Percentiles rank a stretch among this genome's conserved stretches.
Evolutionary conservation across 2,797 vertebrate genomes (phyloP).

Genomic region (Staurois parvus): DNA sequence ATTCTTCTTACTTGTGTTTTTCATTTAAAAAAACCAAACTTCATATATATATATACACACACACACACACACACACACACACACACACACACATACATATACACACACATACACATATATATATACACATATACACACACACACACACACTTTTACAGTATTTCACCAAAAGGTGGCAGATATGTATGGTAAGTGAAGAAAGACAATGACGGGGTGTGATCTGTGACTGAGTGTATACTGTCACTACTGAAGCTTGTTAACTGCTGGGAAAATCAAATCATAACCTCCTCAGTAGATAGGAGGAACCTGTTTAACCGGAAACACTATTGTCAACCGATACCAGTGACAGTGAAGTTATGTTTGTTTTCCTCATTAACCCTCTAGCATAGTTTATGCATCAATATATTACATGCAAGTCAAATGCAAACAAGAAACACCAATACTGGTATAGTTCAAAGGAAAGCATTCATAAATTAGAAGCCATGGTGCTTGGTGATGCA

Average conservation of each 20-base stretch:
- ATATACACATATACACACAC: too few species aligned
- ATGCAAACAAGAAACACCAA: neutral
- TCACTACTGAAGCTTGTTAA: constrained; percentile 40
- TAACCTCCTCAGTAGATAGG: constrained; percentile 31
- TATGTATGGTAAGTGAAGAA: neutral
- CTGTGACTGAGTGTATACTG: constrained; percentile 19
- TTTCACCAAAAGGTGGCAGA: neutral
- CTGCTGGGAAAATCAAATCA: constrained; percentile 48
- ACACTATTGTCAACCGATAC: constrained; percentile 42
- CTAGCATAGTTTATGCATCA: neutral
- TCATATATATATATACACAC: neutral
- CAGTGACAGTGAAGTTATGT: neutral
- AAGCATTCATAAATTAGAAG: neutral
- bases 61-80: neutral
- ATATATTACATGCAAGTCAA: constrained; percentile 4
- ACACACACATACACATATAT: neutral
- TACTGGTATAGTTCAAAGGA: neutral
- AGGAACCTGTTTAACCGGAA: constrained; percentile 47
- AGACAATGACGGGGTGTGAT: constrained; percentile 30
- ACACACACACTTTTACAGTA: neutral
- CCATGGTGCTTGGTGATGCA: neutral
- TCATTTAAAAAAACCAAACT: too few species aligned
- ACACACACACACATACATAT: neutral
- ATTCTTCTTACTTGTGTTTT: too few species aligned
- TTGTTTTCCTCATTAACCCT: neutral